phyloP scores from a whole-genome alignment of 2,888 invertebrate species.

The Spisula subtruncata region DNA sequence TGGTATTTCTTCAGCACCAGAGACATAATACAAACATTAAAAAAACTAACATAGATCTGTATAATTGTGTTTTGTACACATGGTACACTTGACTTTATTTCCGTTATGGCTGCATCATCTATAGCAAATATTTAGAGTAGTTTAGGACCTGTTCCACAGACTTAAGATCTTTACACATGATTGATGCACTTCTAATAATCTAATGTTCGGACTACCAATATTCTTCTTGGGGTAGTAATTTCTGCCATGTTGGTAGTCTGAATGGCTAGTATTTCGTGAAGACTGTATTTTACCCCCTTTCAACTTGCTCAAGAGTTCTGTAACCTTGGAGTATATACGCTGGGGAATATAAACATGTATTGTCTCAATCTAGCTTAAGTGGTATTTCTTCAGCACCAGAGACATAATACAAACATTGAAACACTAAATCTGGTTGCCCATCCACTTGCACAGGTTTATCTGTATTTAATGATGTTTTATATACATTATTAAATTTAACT shows the following conservation, averaged over 20 bases:
- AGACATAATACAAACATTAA: not conserved
- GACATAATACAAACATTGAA: not conserved
- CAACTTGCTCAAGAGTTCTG: not conserved
- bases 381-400: not conserved
- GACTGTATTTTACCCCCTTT: not conserved
- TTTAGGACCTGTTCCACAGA: constrained; percentile 98
- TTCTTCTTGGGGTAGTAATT: too few relatives aligned
- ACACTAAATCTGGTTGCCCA: too few relatives aligned
- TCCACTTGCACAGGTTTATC: too few relatives aligned
- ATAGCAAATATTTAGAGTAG: constrained; percentile 99
- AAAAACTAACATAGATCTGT: too few relatives aligned
- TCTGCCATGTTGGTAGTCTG: too few relatives aligned
- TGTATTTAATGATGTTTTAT: too few relatives aligned
- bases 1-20: not conserved
- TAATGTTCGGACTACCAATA: too few relatives aligned
- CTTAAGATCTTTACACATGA: too few relatives aligned
- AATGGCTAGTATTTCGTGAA: too few relatives aligned
- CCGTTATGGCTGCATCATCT: constrained; percentile 98
- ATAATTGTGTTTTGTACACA: too few relatives aligned
- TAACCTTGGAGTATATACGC: constrained; percentile 3
- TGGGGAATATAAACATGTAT: not conserved
- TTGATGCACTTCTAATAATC: too few relatives aligned
- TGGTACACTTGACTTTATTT: constrained; percentile 86
- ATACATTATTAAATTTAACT: too few relatives aligned
- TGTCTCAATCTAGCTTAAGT: not conserved